Conservation (phyloP, 2,888 invertebrate species). For the Ophion costatus region DNA sequence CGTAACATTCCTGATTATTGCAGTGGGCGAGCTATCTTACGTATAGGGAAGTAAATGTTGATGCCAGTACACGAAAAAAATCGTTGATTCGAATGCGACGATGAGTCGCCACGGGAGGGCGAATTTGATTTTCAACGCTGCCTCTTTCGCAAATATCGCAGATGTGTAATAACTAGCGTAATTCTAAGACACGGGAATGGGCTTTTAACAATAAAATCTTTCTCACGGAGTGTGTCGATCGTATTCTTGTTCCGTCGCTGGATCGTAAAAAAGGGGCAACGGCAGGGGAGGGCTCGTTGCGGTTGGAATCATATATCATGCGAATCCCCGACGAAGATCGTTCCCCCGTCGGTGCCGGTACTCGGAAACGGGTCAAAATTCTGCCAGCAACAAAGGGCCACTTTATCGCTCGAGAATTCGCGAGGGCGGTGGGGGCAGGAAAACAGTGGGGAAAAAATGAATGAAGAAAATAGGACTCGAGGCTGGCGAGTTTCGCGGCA, state of each 20-base stretch:
- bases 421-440: not conserved
- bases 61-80: too few relatives aligned
- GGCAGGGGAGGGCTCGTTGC: not conserved
- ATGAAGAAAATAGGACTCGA: not conserved
- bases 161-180: not conserved
- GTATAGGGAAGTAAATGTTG: too few relatives aligned
- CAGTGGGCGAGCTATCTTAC: too few relatives aligned
- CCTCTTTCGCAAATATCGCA: not conserved
- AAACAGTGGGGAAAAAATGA: not conserved
- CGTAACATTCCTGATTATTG: too few relatives aligned
- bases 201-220: constrained; percentile 37
- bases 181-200: constrained; percentile 28
- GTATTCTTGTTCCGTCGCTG: constrained; percentile 6
- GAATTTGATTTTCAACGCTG: not conserved
- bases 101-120: not conserved
- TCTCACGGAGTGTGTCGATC: not conserved
- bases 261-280: constrained; percentile 5
- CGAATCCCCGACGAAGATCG: constrained; percentile 19
- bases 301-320: constrained; percentile 28
- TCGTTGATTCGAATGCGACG: not conserved
- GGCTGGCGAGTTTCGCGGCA: constrained; percentile 35
- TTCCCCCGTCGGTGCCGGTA: constrained; percentile 8
- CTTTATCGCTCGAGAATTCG: constrained; percentile 61
- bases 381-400: constrained; percentile 61
- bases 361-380: constrained; percentile 44